A percentile compares a stretch with the other conserved stretches of the same genome.
Evolutionary conservation across 2,888 invertebrate species (phyloP).

Genomic region (Branchellion lobata): DNA sequence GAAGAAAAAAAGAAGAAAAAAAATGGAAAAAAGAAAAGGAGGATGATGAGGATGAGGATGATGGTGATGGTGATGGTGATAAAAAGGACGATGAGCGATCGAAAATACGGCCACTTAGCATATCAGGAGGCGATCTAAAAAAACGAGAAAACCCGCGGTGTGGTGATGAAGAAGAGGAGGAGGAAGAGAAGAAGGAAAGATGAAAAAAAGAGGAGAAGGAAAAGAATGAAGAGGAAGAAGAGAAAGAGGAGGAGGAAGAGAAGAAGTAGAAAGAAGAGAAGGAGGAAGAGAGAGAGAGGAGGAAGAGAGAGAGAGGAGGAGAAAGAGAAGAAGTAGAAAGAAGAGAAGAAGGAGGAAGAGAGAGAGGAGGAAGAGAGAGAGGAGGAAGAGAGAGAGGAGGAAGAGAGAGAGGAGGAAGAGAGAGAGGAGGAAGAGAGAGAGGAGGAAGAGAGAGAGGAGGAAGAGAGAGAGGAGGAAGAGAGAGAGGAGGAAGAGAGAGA

Average conservation of each 20-base stretch:
- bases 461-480: background rate
- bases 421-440: too few relatives aligned
- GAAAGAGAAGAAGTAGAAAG: background rate
- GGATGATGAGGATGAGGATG: background rate
- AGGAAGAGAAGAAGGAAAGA: too few relatives aligned
- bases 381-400: too few relatives aligned
- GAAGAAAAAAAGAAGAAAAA: background rate
- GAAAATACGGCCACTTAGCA: too few relatives aligned
- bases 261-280: background rate
- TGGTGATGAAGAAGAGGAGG: too few relatives aligned
- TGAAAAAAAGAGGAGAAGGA: background rate
- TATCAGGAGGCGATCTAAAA: too few relatives aligned
- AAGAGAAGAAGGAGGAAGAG: background rate
- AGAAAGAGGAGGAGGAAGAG: background rate
- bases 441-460: background rate
- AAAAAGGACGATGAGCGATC: too few relatives aligned
- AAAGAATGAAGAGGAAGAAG: conserved; percentile 8
- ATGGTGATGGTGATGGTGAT: background rate
- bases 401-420: too few relatives aligned
- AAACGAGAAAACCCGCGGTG: too few relatives aligned
- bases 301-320: background rate
- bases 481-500: background rate
- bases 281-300: background rate
- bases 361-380: background rate
- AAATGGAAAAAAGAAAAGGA: background rate